Conservation (phyloP, 2,113 vertebrate species). For the Passer montanus region DNA sequence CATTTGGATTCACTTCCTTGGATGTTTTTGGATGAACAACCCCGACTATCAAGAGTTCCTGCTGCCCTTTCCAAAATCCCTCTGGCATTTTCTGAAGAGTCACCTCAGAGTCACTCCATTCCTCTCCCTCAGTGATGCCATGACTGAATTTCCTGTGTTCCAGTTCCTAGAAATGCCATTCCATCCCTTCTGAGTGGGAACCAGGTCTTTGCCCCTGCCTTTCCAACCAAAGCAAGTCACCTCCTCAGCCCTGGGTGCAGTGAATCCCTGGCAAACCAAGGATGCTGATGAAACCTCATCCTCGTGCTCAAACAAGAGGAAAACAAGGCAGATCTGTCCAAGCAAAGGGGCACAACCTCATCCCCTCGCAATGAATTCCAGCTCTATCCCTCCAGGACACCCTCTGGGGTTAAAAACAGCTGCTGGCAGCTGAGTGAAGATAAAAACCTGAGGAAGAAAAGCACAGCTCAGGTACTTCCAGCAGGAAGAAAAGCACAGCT, state of each 20-base stretch:
- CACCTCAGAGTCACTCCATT: not conserved
- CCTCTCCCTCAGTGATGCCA: not conserved
- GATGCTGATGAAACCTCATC: not conserved
- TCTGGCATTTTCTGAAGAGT: not conserved
- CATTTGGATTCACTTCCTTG: not conserved
- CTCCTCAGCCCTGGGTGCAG: not conserved
- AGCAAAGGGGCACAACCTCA: not conserved
- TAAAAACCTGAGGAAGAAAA: not conserved
- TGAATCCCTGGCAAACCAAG: fast-evolving
- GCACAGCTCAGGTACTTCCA: not conserved
- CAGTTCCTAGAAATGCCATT: not conserved
- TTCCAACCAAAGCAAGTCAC: not conserved
- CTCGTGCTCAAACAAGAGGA: not conserved
- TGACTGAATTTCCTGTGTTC: fast-evolving
- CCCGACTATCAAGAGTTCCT: too few relatives aligned
- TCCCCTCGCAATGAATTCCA: not conserved
- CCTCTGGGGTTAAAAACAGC: not conserved
- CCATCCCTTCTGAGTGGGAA: fast-evolving
- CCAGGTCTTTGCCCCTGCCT: not conserved
- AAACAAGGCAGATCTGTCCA: not conserved
- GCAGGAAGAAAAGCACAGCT: too few relatives aligned
- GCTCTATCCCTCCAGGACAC: not conserved
- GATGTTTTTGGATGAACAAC: fast-evolving
- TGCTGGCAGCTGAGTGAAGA: not conserved
- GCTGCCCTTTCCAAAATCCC: not conserved